Evolutionary conservation across 2,888 invertebrate species (phyloP), one percentile per base, ranked within the genome.

Genomic region (Nephrotoma guestfalica): DNA sequence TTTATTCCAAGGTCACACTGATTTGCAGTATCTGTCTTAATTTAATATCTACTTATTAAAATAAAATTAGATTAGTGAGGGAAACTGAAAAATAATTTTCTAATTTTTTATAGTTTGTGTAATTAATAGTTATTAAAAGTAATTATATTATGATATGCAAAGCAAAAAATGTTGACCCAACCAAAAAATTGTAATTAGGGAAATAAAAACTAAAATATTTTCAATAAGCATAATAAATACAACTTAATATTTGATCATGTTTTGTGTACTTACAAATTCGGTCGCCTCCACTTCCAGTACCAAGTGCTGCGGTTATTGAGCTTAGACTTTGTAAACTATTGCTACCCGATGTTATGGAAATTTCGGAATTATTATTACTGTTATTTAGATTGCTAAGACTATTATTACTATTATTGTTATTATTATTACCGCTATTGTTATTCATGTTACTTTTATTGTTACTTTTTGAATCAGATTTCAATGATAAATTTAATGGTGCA

Each of bases 401-500:
- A 15, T 41, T 42, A 30, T 51, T 57, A 88, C 86, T 87, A 89
- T 86, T 89, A 89, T 87, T 89, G 89, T 87, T 88, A 88, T 88
- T 88, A 88, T 84, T 41, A 71, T 30, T 71, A 9, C 4, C 30
- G 89, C 87, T 89, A 89, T 87, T 88, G 88, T 88, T 88, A 88
- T 83, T 41, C 6, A 9, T 43, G 5, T 43, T 43, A 43, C 43
- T 43, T 86, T 86, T 45, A 87, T 88, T 87, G 43, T 85, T 87
- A 47, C 88, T 89, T 87, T 91, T 91, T 88, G 90, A 90, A 87
- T 88, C 91, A 0, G 96, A 95, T 91, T 97, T 97, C 88, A 97
- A 93, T 1, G 96, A 97, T 18, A 97, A 93, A 92, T 97, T 97
- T 40, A 97, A 93, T 0, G 97, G 97, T 0, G 95, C 94, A 89